Conservation (phyloP, 2,888 invertebrate genomes). For the Drosophila histrio region DNA sequence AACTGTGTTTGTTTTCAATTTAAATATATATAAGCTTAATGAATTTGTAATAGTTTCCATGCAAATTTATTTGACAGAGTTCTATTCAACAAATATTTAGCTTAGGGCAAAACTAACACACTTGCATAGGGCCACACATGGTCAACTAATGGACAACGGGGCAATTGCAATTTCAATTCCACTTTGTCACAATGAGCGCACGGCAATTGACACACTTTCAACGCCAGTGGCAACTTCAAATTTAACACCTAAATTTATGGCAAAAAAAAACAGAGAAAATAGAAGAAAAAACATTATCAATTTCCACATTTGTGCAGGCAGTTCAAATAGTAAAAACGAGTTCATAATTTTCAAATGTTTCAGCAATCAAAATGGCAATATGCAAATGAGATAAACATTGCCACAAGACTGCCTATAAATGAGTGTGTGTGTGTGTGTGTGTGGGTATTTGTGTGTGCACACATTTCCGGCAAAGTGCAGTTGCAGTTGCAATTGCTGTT, state of each 20-base stretch:
- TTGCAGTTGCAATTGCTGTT: slow-evolving; percentile 52
- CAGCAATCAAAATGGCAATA: slow-evolving; percentile 48
- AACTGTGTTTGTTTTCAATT: not conserved
- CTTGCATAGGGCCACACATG: slow-evolving; percentile 19
- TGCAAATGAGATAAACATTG: slow-evolving; percentile 55
- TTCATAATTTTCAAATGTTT: slow-evolving; percentile 50
- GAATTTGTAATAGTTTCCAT: too few species aligned
- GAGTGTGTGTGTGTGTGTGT: slow-evolving; percentile 4
- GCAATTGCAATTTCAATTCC: slow-evolving; percentile 32
- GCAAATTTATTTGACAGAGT: not conserved
- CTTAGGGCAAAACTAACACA: not conserved
- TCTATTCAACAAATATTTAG: not conserved
- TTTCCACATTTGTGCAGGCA: slow-evolving; percentile 52
- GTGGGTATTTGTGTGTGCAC: slow-evolving; percentile 26
- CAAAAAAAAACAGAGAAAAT: slow-evolving; percentile 11
- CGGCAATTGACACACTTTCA: slow-evolving; percentile 67
- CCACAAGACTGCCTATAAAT: not conserved
- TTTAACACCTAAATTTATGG: slow-evolving; percentile 63
- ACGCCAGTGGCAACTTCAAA: slow-evolving; percentile 33
- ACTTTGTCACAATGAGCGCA: slow-evolving; percentile 44
- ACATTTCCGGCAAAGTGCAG: slow-evolving; percentile 71
- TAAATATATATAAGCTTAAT: too few species aligned
- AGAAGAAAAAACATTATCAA: slow-evolving; percentile 14
- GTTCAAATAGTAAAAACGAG: slow-evolving; percentile 37
- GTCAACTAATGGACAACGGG: slow-evolving; percentile 15